A percentile compares a stretch with the other conserved stretches of the same genome.
These are phyloP conservation scores for Zaprionus camerounensis DNA, from an alignment of 1,140 invertebrate species.

Conservation along the genomic window DNA sequence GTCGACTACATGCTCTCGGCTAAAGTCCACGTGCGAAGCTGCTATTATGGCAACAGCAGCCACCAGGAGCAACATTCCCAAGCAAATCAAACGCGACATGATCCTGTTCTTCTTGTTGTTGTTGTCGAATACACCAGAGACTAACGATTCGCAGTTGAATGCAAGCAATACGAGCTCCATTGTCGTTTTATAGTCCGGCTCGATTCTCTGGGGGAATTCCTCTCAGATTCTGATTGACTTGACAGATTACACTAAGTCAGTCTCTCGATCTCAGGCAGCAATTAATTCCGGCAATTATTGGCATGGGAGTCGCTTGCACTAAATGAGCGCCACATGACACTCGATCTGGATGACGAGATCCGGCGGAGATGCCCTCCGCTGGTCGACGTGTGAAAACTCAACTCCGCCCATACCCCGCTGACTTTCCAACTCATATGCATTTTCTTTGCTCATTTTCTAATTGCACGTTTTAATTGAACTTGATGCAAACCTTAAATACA, in stretches of 20 bases:
- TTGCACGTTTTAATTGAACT: constrained; percentile 62
- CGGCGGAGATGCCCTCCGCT: constrained; percentile 72
- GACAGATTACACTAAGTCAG: constrained; percentile 40
- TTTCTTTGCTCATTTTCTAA: constrained; percentile 36
- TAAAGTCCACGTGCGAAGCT: constrained; percentile 58
- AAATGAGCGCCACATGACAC: constrained; percentile 78
- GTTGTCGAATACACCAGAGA: constrained; percentile 20
- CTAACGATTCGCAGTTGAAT: constrained; percentile 47
- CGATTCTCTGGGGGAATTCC: constrained; percentile 16
- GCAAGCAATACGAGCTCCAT: background rate
- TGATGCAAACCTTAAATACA: constrained; percentile 38
- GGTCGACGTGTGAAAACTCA: constrained; percentile 66
- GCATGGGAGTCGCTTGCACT: constrained; percentile 63
- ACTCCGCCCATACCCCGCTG: background rate
- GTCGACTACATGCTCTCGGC: constrained; percentile 47
- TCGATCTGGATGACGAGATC: constrained; percentile 54
- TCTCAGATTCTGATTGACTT: constrained; percentile 41
- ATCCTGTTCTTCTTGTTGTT: background rate
- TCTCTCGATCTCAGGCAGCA: constrained; percentile 49
- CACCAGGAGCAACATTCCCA: constrained; percentile 36
- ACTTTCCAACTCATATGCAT: background rate
- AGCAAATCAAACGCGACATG: constrained; percentile 57
- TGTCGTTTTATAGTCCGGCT: constrained; percentile 56
- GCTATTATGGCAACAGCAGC: constrained; percentile 29
- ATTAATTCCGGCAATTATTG: constrained; percentile 66